These are phyloP conservation scores for Numida meleagris DNA, from an alignment of 2,113 vertebrate species.

Conservation along the genomic window DNA sequence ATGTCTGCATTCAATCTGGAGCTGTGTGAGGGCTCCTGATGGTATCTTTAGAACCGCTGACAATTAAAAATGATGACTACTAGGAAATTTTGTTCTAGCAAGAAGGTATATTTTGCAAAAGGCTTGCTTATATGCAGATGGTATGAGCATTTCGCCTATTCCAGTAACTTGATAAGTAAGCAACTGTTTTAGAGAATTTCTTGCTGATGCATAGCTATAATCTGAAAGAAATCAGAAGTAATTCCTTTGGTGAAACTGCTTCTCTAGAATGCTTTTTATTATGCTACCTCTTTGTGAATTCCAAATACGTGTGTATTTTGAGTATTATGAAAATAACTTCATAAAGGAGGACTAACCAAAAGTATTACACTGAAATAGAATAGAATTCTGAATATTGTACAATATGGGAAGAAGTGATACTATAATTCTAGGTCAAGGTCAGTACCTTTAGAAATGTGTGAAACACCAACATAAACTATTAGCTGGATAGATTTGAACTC, in stretches of 20 bases:
- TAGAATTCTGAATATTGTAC: not conserved
- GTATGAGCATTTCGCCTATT: slow-evolving; percentile 6
- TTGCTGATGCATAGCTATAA: slow-evolving; percentile 55
- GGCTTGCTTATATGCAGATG: slow-evolving; percentile 50
- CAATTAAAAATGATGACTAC: slow-evolving; percentile 58
- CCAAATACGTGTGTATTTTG: not conserved
- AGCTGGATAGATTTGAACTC: not conserved
- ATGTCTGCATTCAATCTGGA: not conserved
- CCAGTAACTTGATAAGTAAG: slow-evolving; percentile 60
- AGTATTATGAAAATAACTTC: not conserved
- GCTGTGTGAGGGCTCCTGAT: slow-evolving; percentile 10
- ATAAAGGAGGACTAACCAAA: not conserved
- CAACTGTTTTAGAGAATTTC: slow-evolving; percentile 47
- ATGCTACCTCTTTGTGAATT: not conserved
- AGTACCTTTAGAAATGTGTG: not conserved
- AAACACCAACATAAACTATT: not conserved
- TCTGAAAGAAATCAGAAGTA: slow-evolving; percentile 10
- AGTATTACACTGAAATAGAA: not conserved
- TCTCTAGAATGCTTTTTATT: not conserved
- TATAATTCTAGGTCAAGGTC: not conserved
- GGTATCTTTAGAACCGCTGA: slow-evolving; percentile 64
- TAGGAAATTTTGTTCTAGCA: slow-evolving; percentile 53
- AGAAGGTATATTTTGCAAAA: slow-evolving; percentile 33
- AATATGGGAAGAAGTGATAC: not conserved
- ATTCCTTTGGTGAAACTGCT: slow-evolving; percentile 1